phyloP scores from a whole-genome alignment of 2,888 invertebrate species.

The Anthophora plumipes region DNA sequence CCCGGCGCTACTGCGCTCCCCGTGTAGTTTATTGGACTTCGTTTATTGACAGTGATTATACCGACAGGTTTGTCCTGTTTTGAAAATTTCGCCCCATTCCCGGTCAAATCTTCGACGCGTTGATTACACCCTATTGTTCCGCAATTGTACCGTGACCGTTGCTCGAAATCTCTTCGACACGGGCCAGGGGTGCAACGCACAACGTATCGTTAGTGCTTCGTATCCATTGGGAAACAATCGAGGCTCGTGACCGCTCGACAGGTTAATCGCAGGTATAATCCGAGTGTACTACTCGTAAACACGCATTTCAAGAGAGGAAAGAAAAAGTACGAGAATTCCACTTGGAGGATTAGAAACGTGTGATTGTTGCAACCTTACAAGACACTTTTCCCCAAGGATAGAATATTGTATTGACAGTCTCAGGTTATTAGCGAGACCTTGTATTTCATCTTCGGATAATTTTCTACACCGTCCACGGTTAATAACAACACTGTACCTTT shows the following conservation, averaged over 20 bases:
- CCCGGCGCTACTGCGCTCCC: conserved; percentile 29
- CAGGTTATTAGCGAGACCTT: not conserved
- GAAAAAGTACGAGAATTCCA: not conserved
- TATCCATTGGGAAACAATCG: conserved; percentile 4
- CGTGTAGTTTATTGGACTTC: conserved; percentile 25
- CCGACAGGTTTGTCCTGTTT: conserved; percentile 35
- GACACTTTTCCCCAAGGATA: not conserved
- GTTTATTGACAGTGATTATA: conserved; percentile 39
- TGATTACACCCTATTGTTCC: conserved; percentile 19
- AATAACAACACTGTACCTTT: not conserved
- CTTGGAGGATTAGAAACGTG: not conserved
- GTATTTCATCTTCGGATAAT: not conserved
- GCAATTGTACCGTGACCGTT: not conserved
- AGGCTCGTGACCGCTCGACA: conserved; percentile 10
- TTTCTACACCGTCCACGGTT: not conserved
- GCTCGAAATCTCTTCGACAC: conserved; percentile 11
- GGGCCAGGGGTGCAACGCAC: not conserved
- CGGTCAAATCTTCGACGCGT: conserved; percentile 15
- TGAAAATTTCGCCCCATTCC: conserved; percentile 16
- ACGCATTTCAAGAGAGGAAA: not conserved
- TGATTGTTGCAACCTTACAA: not conserved
- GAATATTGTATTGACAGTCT: not conserved
- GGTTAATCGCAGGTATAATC: conserved; percentile 20
- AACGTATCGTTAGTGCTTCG: conserved; percentile 27
- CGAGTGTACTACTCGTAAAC: not conserved